Percentiles rank a stretch among this genome's conserved stretches.
Conservation (phyloP, 2,888 invertebrate genomes). For the Byasa hedistus region DNA sequence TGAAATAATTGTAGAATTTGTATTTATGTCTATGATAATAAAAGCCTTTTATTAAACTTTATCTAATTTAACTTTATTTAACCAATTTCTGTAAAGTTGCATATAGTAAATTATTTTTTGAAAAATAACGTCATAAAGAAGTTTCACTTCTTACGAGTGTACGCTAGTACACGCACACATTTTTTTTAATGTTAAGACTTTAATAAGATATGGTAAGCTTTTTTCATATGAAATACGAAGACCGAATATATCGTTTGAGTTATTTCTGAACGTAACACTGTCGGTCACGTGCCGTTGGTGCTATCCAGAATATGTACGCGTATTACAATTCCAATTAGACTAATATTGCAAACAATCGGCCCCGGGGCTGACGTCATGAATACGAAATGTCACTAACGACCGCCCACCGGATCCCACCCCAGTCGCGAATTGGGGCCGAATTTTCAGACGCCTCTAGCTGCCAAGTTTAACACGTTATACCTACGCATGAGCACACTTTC, state of each 20-base stretch:
- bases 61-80: no score
- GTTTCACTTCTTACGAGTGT: no score
- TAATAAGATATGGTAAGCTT: no score
- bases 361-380: conserved; percentile 76
- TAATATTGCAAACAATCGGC: conserved; percentile 80
- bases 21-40: no score
- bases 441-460: conserved; percentile 66
- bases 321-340: conserved; percentile 79
- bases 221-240: background rate
- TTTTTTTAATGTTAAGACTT: no score
- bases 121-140: no score
- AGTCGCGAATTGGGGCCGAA: conserved; percentile 60
- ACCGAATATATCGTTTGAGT: conserved; percentile 5
- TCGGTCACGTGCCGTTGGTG: conserved; percentile 49
- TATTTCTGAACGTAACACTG: conserved; percentile 20
- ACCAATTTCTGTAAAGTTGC: no score
- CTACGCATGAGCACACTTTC: conserved; percentile 25
- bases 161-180: no score
- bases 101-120: no score
- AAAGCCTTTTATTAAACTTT: no score
- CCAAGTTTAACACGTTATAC: conserved; percentile 41
- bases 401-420: conserved; percentile 43
- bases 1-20: no score
- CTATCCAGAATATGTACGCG: conserved; percentile 62
- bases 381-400: conserved; percentile 80